Base-by-base conservation (phyloP, 2,797 vertebrate genomes). In the Eulemur rubriventer region DNA sequence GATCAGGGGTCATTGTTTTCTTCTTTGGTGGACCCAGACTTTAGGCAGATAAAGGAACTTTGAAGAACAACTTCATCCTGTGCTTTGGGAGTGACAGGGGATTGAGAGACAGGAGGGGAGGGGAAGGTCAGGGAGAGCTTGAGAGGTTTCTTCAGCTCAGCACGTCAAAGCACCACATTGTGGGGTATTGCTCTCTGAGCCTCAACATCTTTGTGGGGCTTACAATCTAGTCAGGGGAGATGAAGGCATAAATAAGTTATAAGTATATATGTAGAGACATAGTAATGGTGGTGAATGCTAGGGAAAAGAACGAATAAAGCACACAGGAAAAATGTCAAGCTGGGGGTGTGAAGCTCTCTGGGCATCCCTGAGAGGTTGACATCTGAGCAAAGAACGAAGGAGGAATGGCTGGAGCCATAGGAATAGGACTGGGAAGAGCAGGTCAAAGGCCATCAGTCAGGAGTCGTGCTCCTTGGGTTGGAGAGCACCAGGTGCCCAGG, bases 321-420 rank as follows among this genome's bases (percentile, higher is more conserved):
- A 26, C 4, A 22, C 1, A 24, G 7, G 18, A 38, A 1, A 8
- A 28, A 28, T 16, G n/a, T 8, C 16, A 5, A 17, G 48, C 2
- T 41, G 10, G 10, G 17, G 1, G 20, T 20, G 2, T 82, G 38
- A 46, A 46, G 24, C 48, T 24, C 38, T 70, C 38, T 57, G 8
- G 6, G 12, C 0, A 1, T 55, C 22, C 41, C 11, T 61, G 10
- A 30, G 35, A 7, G n/a, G 13, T 4, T 9, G 20, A 38, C 48
- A 48, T 57, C 50, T 48, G 20, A n/a, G 20, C 14, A 41, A 48
- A 17, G 50, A 16, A 26, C 1, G 6, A 94, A 3, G 7, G 14
- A 48, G 30, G 6, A 16, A 28, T 18, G 17, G 3, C 46, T 13
- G 30, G 13, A 73, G 18, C 26, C 17, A 38, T 1, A 20, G 11